phyloP scores from a whole-genome alignment of 1,140 invertebrate genomes.

The Drosophila insularis region DNA sequence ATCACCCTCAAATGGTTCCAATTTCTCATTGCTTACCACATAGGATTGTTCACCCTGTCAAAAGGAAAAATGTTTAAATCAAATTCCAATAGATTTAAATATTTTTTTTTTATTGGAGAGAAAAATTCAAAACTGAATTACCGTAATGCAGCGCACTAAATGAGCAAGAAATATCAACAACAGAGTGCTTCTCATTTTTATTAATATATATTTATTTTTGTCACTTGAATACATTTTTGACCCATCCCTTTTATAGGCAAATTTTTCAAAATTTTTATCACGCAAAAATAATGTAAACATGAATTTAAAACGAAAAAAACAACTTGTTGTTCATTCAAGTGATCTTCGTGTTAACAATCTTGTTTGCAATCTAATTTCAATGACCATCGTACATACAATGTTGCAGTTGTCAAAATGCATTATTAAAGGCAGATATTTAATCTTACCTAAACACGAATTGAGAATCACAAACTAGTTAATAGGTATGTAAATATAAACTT shows the following conservation, averaged over 20 bases:
- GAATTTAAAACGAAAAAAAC: too few species aligned
- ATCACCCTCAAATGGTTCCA: slow-evolving; percentile 69
- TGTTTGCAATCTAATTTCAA: slow-evolving; percentile 10
- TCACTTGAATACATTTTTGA: neutral
- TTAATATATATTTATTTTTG: neutral
- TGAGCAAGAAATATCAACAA: slow-evolving; percentile 30
- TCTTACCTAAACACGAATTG: neutral
- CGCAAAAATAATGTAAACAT: slow-evolving; percentile 52
- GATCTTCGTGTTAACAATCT: slow-evolving; percentile 32
- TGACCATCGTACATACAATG: slow-evolving; percentile 46
- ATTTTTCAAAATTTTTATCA: slow-evolving; percentile 7
- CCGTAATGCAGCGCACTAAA: slow-evolving; percentile 46
- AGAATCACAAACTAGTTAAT: too few species aligned
- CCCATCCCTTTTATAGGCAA: slow-evolving; percentile 43
- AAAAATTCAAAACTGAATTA: neutral
- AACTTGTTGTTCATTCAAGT: too few species aligned
- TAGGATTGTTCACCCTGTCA: slow-evolving; percentile 65
- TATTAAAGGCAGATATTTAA: neutral
- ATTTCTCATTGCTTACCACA: slow-evolving; percentile 63
- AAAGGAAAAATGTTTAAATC: neutral
- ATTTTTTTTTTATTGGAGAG: neutral
- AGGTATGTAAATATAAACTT: too few species aligned
- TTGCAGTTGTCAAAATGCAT: slow-evolving; percentile 33
- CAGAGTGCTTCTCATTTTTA: slow-evolving; percentile 52
- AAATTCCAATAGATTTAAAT: too few species aligned